Base-by-base conservation (phyloP, 2,797 vertebrate species). In the Leptodactylus fallax region DNA sequence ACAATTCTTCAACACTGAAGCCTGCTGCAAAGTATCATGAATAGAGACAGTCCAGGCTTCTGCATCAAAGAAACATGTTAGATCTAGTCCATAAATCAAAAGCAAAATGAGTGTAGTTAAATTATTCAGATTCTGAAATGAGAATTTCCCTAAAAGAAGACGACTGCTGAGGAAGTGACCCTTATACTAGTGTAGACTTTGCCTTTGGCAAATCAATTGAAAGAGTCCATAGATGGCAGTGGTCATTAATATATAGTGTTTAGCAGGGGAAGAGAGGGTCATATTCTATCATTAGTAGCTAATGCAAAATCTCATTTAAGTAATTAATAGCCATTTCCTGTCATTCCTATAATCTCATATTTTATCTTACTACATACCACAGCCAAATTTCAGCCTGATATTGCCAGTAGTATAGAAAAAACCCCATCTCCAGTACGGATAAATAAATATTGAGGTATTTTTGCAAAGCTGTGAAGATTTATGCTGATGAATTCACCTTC, bases 41-140 rank as follows among this genome's bases (percentile, higher is more conserved):
- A 77, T 74, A 85, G 65, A 80, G 53, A 79, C 23, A 63, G 55
- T 61, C 45, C 16, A 67, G 27, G 27, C 14, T 10, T 81, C 10
- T 51, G 17, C 78, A 82, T 55, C 36, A 80, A 76, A 63, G 65
- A 76, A 72, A 82, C 65, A 69, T 77, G 56, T 65, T 63, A 67
- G 58, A 60, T 69, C 25, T 16, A 58, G 55, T 17, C 63, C 53
- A 86, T 89, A 89, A 89, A 89, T 89, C 88, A 89, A 86, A 49
- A 86, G 23, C 25, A 27, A 86, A 86, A 86, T 86, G 58, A 60
- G 51, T 9, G 13, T n/a, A 71, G 55, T 69, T 89, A 78, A 89
- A 83, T 89, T 89, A 89, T 89, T 89, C 74, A 86, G 84, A 19
- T 77, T 79, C n/a, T 89, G 51, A 79, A 79, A 89, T 89, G 61